These are phyloP conservation scores for Drosophila parvula DNA, from an alignment of 1,140 invertebrate species.

Conservation along the genomic window DNA sequence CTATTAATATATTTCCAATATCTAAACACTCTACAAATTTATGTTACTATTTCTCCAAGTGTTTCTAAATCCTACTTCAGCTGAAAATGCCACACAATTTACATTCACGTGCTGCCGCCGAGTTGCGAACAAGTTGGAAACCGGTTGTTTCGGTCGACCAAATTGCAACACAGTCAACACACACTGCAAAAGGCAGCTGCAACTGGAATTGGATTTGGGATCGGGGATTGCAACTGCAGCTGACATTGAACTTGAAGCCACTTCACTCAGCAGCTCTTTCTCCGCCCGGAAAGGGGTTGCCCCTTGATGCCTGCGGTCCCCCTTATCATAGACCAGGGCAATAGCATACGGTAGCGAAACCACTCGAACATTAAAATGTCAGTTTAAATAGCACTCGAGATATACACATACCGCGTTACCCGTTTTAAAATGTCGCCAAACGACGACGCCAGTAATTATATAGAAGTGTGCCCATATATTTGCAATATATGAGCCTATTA, in stretches of 20 bases:
- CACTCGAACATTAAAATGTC: slow-evolving; percentile 61
- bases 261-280: slow-evolving; percentile 12
- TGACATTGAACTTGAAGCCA: slow-evolving; percentile 76
- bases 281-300: slow-evolving; percentile 21
- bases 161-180: slow-evolving; percentile 63
- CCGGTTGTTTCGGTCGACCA: slow-evolving; percentile 49
- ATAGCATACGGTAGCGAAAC: slow-evolving; percentile 22
- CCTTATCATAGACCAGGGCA: slow-evolving; percentile 12
- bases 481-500: slow-evolving; percentile 40
- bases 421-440: slow-evolving; percentile 3
- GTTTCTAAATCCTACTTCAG: slow-evolving; percentile 15
- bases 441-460: slow-evolving; percentile 41
- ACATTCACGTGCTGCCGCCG: slow-evolving; percentile 53
- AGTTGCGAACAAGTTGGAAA: slow-evolving; percentile 44
- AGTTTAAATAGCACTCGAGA: slow-evolving; percentile 49
- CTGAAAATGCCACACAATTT: slow-evolving; percentile 33
- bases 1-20: neutral
- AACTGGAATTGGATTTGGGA: slow-evolving; percentile 45
- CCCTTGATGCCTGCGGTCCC: neutral
- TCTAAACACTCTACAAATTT: too few species aligned
- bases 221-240: slow-evolving; percentile 46
- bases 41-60: neutral
- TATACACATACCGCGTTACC: slow-evolving; percentile 19
- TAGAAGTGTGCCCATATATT: slow-evolving; percentile 59
- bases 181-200: slow-evolving; percentile 42